phyloP scores from a whole-genome alignment of 1,140 invertebrate species.

The Calosoma granatense region DNA sequence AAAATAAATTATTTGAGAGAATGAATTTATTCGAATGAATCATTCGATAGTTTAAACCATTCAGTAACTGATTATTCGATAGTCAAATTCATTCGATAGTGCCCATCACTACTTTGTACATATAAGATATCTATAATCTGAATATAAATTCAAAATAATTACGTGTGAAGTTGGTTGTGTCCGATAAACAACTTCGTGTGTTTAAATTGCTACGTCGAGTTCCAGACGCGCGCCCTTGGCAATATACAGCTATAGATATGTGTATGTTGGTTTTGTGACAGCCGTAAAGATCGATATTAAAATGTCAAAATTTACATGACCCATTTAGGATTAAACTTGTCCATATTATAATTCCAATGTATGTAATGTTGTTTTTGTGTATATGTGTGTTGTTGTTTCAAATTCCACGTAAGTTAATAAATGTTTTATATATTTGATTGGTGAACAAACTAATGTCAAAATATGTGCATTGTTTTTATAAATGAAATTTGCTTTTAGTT shows the following conservation, averaged over 20 bases:
- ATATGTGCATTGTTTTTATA: no score
- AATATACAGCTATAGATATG: no score
- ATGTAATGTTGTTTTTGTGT: background rate
- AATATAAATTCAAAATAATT: no score
- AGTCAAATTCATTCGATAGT: background rate
- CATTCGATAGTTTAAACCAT: background rate
- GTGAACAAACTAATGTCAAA: background rate
- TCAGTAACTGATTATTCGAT: background rate
- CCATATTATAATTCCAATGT: background rate
- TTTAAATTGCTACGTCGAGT: no score
- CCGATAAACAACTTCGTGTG: no score
- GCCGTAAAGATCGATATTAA: constrained; percentile 5
- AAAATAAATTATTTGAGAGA: background rate
- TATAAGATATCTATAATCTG: no score
- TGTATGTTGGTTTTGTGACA: background rate
- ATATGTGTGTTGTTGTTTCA: background rate
- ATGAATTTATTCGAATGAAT: background rate
- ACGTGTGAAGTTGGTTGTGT: no score
- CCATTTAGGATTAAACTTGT: background rate
- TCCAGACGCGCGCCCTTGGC: no score
- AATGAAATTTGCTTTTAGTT: background rate
- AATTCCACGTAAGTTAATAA: background rate
- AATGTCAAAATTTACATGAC: constrained; percentile 9
- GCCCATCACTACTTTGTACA: no score
- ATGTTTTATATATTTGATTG: background rate